Evolutionary conservation across 2,888 invertebrate species (phyloP), one percentile per base, ranked within the genome.

Genomic region (Protophormia terraenovae): DNA sequence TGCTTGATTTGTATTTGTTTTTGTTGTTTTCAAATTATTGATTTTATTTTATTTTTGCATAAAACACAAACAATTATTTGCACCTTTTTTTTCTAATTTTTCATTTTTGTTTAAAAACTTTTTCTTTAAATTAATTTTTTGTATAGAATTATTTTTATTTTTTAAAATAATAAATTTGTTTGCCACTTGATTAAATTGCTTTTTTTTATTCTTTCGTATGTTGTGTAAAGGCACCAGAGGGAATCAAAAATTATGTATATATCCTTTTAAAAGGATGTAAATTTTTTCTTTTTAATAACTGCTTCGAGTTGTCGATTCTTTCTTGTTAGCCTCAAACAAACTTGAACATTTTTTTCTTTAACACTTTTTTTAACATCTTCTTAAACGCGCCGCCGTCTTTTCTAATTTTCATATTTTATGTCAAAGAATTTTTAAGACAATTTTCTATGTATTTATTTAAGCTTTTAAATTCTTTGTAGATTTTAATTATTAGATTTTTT

Each of bases 1-100:
- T 86, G 84, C 24, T 55, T 81, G 69, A 71, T 73, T 79, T 78
- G 35, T 60, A 38, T 78, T 77, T 60, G 81, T 76, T 81, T 64
- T 22, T 71, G 72, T 79, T 73, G 53, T 75, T 77, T 83, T 83
- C 64, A 82, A 86, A 86, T 84, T 88, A 88, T 88, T 84, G 88
- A 88, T 88, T 88, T 88, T 88, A 73, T 84, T 83, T 79, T 45
- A 38, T 76, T 72, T 62, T 62, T 41, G 64, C 60, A 64, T 80
- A 64, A 32, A 80, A 47, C 10, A 47, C 47, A 67, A 76, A 67
- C 19, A 80, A 45, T 66, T 67, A 71, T 60, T 76, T 66, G 38
- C 60, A 71, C 53, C 41, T 83, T 73, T 60, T 81, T 69, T 32
- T 47, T n/a, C n/a, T n/a, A n/a, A n/a, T n/a, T n/a, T n/a, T n/a